A percentile compares a stretch with the other conserved stretches of the same genome.
phyloP scores from a whole-genome alignment of 2,888 invertebrate species.

The Agonopterix alstromeriana region DNA sequence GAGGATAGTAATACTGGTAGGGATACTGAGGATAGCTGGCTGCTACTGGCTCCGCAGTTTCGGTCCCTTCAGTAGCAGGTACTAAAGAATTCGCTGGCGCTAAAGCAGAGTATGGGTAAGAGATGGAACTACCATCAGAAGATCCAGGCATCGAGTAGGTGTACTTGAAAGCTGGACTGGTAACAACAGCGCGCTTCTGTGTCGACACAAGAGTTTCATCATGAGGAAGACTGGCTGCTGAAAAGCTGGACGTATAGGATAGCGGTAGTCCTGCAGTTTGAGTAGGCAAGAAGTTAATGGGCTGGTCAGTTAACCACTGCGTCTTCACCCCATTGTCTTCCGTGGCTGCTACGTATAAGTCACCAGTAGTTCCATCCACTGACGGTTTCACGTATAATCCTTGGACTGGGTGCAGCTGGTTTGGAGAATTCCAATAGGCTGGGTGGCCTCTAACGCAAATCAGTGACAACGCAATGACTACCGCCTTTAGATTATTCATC shows the following conservation, averaged over 20 bases:
- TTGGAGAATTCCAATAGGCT: constrained; percentile 33
- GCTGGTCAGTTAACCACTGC: constrained; percentile 61
- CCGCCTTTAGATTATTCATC: not conserved
- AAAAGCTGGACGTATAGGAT: constrained; percentile 23
- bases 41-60: constrained; percentile 23
- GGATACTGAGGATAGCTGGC: constrained; percentile 37
- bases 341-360: constrained; percentile 63
- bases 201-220: constrained; percentile 30
- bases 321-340: constrained; percentile 53
- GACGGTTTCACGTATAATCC: constrained; percentile 63
- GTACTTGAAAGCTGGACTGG: constrained; percentile 41
- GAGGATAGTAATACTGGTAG: constrained; percentile 54
- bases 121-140: constrained; percentile 17
- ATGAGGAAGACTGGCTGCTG: constrained; percentile 19
- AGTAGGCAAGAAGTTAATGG: constrained; percentile 47
- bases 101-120: constrained; percentile 41
- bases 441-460: constrained; percentile 24
- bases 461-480: constrained; percentile 11
- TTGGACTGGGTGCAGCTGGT: constrained; percentile 56
- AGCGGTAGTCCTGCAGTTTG: constrained; percentile 22
- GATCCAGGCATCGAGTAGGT: constrained; percentile 36
- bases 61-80: constrained; percentile 23
- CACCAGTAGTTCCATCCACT: constrained; percentile 57
- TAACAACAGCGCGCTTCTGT: constrained; percentile 44
- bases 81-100: constrained; percentile 13